Base-by-base conservation (phyloP, 2,113 vertebrate species). In the Talpa occidentalis region DNA sequence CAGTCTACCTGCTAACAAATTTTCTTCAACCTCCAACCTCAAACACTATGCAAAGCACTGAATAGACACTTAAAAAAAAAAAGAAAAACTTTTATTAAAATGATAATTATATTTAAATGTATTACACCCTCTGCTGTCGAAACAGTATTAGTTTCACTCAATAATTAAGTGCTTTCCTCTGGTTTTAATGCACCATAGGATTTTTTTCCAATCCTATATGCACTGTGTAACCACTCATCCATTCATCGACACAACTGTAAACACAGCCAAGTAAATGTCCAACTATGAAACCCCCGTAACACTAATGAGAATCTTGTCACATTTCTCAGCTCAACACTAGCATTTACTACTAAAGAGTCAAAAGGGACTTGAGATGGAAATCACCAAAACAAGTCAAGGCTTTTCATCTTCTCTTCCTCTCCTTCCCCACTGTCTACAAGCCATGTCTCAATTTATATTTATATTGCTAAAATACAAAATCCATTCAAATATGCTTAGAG, bases 241-340 rank as follows among this genome's bases (percentile, higher is more conserved):
- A 37, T 82, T 86, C 69, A 77, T 73, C 30, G 52, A 72, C 28
- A 35, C 32, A 88, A 77, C 22, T 72, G 54, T 73, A 92, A 88
- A 84, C 52, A 89, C 28, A 81, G 60, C 11, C 56, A 88, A 82
- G 69, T 60, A 80, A 76, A 72, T 70, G 47, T 89, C 91, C 59
- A 91, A 66, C 62, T 32, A 16, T 77, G 54, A 77, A 73, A 69
- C 42, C 26, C 70, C 78, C 0, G 19, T n/a, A 91, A 32, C 60
- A 73, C 22, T 67, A 90, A 94, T 86, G 67, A 67, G 64, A 89
- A 56, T 77, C 14, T 2, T 52, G 62, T 73, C 74, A 42, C 91
- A 95, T 95, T 88, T 94, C 56, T 96, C 66, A 66, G 37, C 59
- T 81, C 90, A 91, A 49, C 12, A 7, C 93, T 76, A 96, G 90